phyloP scores from a whole-genome alignment of 2,888 invertebrate species.

The Tetramorium bicarinatum region DNA sequence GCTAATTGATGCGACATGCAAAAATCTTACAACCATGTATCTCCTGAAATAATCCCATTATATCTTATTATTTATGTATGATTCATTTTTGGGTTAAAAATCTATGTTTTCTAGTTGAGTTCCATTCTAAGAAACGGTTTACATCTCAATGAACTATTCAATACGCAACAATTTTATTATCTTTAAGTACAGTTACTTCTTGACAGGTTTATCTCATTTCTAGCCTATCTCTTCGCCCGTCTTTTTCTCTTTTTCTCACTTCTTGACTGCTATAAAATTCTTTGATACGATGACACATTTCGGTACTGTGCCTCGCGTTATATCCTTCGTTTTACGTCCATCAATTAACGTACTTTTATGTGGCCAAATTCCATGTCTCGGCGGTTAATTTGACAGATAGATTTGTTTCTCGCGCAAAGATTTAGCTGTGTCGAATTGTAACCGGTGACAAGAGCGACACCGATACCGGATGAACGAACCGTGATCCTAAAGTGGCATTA shows the following conservation, averaged over 20 bases:
- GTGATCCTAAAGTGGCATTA: constrained; percentile 30
- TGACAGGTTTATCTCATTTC: not conserved
- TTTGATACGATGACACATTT: not conserved
- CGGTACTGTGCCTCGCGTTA: not conserved
- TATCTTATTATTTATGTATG: not conserved
- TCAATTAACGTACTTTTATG: constrained; percentile 42
- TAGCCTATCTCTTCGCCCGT: not conserved
- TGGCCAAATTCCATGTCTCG: constrained; percentile 16
- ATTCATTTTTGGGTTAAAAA: not conserved
- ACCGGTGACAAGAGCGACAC: constrained; percentile 3
- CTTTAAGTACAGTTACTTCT: constrained; percentile 1
- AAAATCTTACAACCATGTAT: not conserved
- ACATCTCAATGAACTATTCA: not conserved
- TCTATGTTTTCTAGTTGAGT: not conserved
- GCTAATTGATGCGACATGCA: not conserved
- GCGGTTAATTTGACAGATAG: constrained; percentile 16
- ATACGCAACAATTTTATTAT: constrained; percentile 22
- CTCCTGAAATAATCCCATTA: not conserved
- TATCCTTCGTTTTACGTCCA: not conserved
- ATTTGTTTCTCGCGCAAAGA: constrained; percentile 38
- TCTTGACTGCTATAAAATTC: not conserved
- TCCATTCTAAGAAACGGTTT: not conserved
- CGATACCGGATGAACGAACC: constrained; percentile 40
- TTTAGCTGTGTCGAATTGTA: constrained; percentile 50
- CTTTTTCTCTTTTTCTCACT: not conserved